Conservation (phyloP, 1,140 invertebrate genomes). For the Leptopilina clavipes region DNA sequence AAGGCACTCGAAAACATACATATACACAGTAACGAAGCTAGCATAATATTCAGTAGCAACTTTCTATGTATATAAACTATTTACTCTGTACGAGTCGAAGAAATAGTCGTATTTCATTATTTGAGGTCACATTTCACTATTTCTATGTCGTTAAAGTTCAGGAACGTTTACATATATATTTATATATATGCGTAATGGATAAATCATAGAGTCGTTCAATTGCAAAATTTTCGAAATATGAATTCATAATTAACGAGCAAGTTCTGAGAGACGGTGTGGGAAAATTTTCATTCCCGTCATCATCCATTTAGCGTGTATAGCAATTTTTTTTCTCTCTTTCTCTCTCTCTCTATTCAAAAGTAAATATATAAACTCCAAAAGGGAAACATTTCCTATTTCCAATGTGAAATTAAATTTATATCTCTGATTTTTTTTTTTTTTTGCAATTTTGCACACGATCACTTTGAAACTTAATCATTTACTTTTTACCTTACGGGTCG, state of each 20-base stretch:
- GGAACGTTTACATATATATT: background rate
- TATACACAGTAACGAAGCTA: background rate
- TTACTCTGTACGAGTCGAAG: background rate
- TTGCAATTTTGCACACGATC: too few species aligned
- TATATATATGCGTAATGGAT: background rate
- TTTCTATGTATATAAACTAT: too few species aligned
- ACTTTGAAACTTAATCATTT: too few species aligned
- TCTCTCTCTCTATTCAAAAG: too few species aligned
- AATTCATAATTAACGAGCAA: slow-evolving; percentile 21
- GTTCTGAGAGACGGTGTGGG: background rate
- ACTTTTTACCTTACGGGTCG: too few species aligned
- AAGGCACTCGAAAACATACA: slow-evolving; percentile 10
- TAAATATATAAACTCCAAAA: too few species aligned
- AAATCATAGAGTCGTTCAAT: slow-evolving; percentile 6
- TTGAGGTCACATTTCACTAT: background rate
- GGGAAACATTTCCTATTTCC: too few species aligned
- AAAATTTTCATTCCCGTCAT: background rate
- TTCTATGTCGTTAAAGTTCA: background rate
- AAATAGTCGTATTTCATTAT: slow-evolving; percentile 27
- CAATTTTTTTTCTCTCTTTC: background rate
- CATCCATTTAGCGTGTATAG: background rate
- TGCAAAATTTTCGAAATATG: slow-evolving; percentile 7
- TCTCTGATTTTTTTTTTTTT: too few species aligned
- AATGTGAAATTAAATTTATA: too few species aligned
- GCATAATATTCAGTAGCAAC: background rate